Evolutionary conservation across 2,888 invertebrate species (phyloP), one percentile per base, ranked within the genome.

Genomic region (Catocala sponsa): DNA sequence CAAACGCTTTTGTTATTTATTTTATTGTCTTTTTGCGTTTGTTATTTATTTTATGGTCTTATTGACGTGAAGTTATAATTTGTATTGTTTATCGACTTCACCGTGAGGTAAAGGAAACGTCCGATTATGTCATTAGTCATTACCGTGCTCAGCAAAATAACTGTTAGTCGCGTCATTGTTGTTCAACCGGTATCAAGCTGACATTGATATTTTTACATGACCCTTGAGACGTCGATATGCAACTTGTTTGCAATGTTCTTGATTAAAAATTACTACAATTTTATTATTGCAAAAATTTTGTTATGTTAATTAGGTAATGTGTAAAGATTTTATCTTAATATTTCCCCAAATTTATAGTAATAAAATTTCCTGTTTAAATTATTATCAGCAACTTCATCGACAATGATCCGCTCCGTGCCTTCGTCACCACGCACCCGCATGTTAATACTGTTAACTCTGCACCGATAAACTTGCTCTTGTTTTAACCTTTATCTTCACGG

Each of bases 391-490:
- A 38, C 2, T 38, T 9, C 9, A 55, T 59, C 85, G 85, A 85
- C 74, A 78, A 80, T 72, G 79, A 81, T 78, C 59, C 65, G 55
- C 61, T 61, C 57, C 57, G 57, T 43, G 55, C 9, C n/a, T 55
- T 41, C 88, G 74, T 74, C 91, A 78, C 88, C 87, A 84, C 54
- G 53, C 69, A 70, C 84, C 87, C 88, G 87, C 85, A 87, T 89
- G 80, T 84, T 86, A 84, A 84, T 86, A 82, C 80, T 80, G 82
- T 84, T 84, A 85, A 74, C 78, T 68, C 65, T 63, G 78, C 84
- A 80, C 72, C 73, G 71, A 70, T 78, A 68, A 53, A 59, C 68
- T 59, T 79, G 79, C 79, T 66, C 55, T 62, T 70, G 59, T 69
- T 68, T 54, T 78, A 66, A 76, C 57, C 66, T 78, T 77, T 87